Base-by-base conservation (phyloP, 2,797 vertebrate genomes). In the Dallia pectoralis region DNA sequence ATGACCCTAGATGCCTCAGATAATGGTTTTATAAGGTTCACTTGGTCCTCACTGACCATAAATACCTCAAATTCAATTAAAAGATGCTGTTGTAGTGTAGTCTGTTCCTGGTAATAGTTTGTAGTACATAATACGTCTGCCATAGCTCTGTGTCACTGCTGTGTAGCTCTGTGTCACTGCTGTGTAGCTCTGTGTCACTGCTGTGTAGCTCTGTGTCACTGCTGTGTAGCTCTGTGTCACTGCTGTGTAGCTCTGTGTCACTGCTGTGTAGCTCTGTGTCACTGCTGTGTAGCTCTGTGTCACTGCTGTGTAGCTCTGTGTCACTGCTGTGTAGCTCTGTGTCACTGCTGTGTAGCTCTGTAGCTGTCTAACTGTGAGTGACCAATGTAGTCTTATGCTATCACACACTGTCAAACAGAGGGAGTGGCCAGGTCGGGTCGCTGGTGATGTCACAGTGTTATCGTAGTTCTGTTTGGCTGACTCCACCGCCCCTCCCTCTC, bases 401-500 rank as follows among this genome's bases (percentile, higher is more conserved):
- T 81, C 79, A 80, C 86, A 82, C 76, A 73, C 83, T 72, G 81
- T 90, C 87, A 90, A 61, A n/a, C 22, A 27, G 36, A 82, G 87
- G 88, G 88, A 89, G 88, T 86, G 84, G 85, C 87, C 82, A 74
- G 29, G 81, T 73, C 79, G 84, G 84, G 9, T 1, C 0, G 62
- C 48, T 47, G 12, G 11, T 75, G 1, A 25, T 87, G 86, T 92
- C 88, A 92, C 82, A 3, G 30, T 85, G 87, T 91, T 87, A 82
- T 90, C 83, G 72, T 83, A 67, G 82, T 77, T 84, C 84, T 89
- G 87, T 91, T 87, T 92, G 91, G 92, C 81, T 84, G 76, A 33
- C 47, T 48, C 77, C 61, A 70, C 36, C 48, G 30, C 15, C 84
- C 77, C 85, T 85, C 82, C 70, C 78, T 47, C 70, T 44, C 77